Evolutionary conservation across 2,888 invertebrate species (phyloP), one percentile per base, ranked within the genome.

Genomic region (Axea sp.): DNA sequence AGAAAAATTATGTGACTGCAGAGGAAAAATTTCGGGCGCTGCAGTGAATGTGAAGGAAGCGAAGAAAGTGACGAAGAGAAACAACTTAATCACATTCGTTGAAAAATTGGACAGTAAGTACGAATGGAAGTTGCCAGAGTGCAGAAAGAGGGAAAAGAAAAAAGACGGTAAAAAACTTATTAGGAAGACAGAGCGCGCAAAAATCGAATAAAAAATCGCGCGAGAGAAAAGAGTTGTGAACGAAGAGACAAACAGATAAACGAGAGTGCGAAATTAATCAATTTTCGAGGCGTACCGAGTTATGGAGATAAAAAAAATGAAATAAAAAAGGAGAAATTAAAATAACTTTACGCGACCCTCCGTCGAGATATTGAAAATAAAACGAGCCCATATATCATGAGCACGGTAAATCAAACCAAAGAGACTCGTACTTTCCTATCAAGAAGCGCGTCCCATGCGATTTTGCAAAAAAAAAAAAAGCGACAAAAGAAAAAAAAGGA

Each of bases 41-140:
- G 51, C 41, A 41, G 49, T 19, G 64, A 41, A 35, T 33, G 51
- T 31, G 39, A 51, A 51, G 41, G 41, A 62, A 62, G 15, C 39
- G 19, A 49, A 11, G 43, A 41, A 37, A 55, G 55, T 67, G 67
- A 67, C 67, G 57, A 57, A 67, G 67, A 67, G 67, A 57, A 67
- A 57, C 67, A 67, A 57, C 31, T 67, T 67, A 67, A 67, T 67
- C 67, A 67, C 67, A 37, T 67, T 67, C 39, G 57, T 9, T 67
- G 67, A 67, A 67, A 67, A 67, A 67, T 67, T 67, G 67, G 65
- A 65, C 65, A 55, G 65, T 55, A 65, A 65, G 65, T 55, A 41
- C 53, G 65, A 45, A 55, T 45, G 45, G 35, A 53, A 65, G 55
- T 47, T 47, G 9, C 65, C 9, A 7, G 15, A 45, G 65, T 22